phyloP scores from a whole-genome alignment of 1,140 invertebrate genomes.

The Pemphigus obesinymphae region DNA sequence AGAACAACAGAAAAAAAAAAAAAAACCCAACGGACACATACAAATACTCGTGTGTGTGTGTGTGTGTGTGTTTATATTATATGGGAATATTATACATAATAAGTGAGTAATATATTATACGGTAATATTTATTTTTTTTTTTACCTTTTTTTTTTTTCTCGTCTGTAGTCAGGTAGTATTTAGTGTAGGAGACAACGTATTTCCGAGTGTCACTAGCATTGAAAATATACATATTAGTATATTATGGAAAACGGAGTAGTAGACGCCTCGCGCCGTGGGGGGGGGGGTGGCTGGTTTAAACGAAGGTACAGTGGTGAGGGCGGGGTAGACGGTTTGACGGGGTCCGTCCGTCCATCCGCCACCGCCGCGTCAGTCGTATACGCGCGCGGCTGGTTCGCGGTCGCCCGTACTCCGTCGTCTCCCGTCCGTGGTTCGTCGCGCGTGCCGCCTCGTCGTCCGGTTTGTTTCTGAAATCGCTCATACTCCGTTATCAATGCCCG shows the following conservation, averaged over 20 bases:
- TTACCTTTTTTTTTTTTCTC: too few species aligned
- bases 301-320: background rate
- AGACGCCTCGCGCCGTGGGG: background rate
- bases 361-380: background rate
- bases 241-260: background rate
- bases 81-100: background rate
- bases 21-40: background rate
- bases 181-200: too few species aligned
- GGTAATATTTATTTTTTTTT: too few species aligned
- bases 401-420: background rate
- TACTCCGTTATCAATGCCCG: background rate
- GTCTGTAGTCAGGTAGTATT: too few species aligned
- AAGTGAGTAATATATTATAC: background rate
- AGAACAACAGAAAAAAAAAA: background rate
- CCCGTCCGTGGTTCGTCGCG: background rate
- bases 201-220: background rate
- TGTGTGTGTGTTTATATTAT: too few species aligned
- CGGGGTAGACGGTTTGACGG: background rate
- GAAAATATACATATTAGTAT: too few species aligned
- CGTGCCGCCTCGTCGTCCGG: background rate
- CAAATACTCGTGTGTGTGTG: background rate
- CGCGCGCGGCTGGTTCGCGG: background rate
- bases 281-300: background rate
- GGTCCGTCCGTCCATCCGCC: background rate
- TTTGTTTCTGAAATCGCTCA: background rate